Evolutionary conservation across 2,888 invertebrate genomes (phyloP), one percentile per base, ranked within the genome.

Genomic region (Agriopis leucophaearia): DNA sequence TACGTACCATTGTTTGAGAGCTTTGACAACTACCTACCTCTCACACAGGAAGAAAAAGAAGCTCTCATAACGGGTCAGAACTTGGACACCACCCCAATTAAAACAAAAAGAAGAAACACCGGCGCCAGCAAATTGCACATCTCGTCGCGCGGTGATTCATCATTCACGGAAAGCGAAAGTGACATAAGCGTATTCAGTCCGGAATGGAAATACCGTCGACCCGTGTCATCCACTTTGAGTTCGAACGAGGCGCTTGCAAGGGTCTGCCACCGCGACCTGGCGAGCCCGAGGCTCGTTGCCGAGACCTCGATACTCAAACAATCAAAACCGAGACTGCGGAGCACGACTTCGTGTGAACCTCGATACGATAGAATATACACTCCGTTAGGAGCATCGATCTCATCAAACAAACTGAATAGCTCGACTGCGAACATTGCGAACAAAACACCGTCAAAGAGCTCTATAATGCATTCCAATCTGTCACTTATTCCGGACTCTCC

Each of bases 1-100:
- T 97, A 97, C 89, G 96, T 97, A 74, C 96, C 96, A 74, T 90
- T 97, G 76, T 95, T 95, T 69, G 95, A 95, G 74, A 95, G 95
- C 78, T 95, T 94, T 76, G 94, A 92, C 61, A 95, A 95, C 81
- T 95, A 95, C 79, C 89, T 95, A 56, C 95, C 95, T 36, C 91
- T 95, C 64, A 90, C 93, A 36, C 83, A 88, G 63, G 91, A 91
- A 81, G 93, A 94, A 83, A 91, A 88, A 70, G 92, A 93, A 74
- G 94, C 94, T 74, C 52, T 94, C 50, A 84, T 94, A 81, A 87
- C 88, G 36, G 92, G 92, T 10, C 85, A 86, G 76, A 81, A 83
- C 58, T 72, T 86, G 71, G 84, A 87, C 56, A 74, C 76, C 64
- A 73, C 79, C 45, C 79, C 86, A 2, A 74, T 78, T 47, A 90